A percentile compares a stretch with the other conserved stretches of the same genome.
Conservation (phyloP, 2,113 vertebrate species). For the Recurvirostra avosetta region DNA sequence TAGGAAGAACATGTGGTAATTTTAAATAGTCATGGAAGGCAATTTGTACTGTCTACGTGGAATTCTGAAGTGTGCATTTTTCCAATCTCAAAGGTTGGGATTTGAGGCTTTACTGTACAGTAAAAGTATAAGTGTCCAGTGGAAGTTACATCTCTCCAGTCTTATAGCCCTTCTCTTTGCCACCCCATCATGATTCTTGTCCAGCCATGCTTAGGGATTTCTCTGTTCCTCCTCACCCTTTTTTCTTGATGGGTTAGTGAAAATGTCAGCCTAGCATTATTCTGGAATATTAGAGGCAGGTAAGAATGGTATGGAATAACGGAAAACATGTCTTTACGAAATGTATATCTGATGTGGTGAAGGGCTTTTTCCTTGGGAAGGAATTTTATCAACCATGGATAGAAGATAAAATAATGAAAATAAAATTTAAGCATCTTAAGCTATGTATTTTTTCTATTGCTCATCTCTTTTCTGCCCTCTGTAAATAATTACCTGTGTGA, state of each 20-base stretch:
- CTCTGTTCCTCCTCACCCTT: background rate
- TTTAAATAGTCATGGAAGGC: background rate
- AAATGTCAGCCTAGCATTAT: background rate
- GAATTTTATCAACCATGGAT: background rate
- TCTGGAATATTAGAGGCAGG: background rate
- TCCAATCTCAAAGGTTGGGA: background rate
- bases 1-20: background rate
- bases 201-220: background rate
- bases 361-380: background rate
- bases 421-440: background rate
- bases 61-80: background rate
- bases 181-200: background rate
- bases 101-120: background rate
- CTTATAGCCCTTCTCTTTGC: background rate
- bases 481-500: background rate
- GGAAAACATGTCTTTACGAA: background rate
- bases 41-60: background rate
- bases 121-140: background rate
- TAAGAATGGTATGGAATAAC: background rate
- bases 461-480: background rate
- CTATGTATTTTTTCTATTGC: background rate
- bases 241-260: background rate
- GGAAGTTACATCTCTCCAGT: background rate
- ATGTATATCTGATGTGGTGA: background rate
- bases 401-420: background rate